These are phyloP conservation scores for Oreortyx pictus DNA, from an alignment of 2,797 vertebrate species.

Conservation along the genomic window DNA sequence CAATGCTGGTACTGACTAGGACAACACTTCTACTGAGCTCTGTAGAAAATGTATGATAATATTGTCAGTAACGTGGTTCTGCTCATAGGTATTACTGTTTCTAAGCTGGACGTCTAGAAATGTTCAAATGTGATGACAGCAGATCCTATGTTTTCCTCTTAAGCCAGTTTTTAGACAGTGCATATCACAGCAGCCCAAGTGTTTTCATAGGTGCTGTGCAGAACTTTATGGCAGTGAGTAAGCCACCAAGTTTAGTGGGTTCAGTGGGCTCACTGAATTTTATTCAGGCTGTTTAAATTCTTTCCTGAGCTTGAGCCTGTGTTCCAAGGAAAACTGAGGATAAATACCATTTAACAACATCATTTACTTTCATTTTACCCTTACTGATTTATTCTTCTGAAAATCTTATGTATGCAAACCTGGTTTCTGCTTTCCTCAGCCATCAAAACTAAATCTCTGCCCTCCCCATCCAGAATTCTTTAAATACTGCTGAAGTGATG, in stretches of 20 bases:
- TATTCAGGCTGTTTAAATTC: not conserved
- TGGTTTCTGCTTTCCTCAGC: slow-evolving; percentile 1
- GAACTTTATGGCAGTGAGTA: not conserved
- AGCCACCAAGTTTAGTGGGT: not conserved
- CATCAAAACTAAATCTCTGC: not conserved
- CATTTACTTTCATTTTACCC: slow-evolving; percentile 10
- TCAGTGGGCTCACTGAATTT: not conserved
- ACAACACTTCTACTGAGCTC: not conserved
- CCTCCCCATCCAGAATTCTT: not conserved
- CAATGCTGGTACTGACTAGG: not conserved
- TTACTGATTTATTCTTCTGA: not conserved
- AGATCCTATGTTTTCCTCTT: not conserved
- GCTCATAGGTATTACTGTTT: not conserved
- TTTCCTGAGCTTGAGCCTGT: not conserved
- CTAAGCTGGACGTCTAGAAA: not conserved
- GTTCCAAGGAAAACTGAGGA: not conserved
- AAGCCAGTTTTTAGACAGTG: not conserved
- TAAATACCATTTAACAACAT: not conserved
- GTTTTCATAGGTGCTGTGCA: not conserved
- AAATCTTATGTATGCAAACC: not conserved
- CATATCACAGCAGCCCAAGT: not conserved
- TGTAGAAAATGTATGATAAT: not conserved
- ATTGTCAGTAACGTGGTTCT: not conserved
- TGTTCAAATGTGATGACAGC: not conserved
- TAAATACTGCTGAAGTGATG: not conserved